phyloP scores from a whole-genome alignment of 2,888 invertebrate genomes.

The Cantharis rustica region DNA sequence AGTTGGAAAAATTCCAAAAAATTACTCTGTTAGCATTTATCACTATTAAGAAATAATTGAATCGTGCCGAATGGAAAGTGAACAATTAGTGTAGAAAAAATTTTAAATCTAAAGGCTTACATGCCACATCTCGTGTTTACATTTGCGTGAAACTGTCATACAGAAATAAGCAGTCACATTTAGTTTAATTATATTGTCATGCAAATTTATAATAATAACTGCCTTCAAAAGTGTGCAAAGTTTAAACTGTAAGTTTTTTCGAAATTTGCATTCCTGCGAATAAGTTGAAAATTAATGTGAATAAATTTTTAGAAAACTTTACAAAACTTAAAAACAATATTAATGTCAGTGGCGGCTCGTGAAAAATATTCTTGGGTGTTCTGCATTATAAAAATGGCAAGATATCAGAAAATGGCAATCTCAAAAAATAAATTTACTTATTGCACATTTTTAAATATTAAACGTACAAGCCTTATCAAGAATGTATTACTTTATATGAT shows the following conservation, averaged over 20 bases:
- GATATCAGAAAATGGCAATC: no score
- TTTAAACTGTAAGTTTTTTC: not conserved
- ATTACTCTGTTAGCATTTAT: not conserved
- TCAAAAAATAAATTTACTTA: no score
- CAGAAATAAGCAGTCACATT: not conserved
- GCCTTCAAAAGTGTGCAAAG: not conserved
- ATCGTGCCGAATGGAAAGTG: not conserved
- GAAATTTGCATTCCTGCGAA: not conserved
- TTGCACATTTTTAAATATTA: no score
- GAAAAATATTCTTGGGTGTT: no score
- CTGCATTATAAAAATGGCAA: no score
- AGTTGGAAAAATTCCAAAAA: not conserved
- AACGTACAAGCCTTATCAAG: no score
- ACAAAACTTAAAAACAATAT: not conserved
- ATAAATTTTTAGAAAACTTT: not conserved
- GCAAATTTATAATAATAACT: not conserved
- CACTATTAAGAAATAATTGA: not conserved
- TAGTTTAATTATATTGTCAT: slow-evolving; percentile 3
- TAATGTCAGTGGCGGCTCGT: no score
- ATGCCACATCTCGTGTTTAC: slow-evolving; percentile 1
- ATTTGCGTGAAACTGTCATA: slow-evolving; percentile 2
- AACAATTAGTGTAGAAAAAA: not conserved
- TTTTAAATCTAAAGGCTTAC: not conserved
- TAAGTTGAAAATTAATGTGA: not conserved
- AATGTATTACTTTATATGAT: no score